These are phyloP conservation scores for Ceyx cyanopectus DNA, from an alignment of 2,113 vertebrate species.

Conservation along the genomic window DNA sequence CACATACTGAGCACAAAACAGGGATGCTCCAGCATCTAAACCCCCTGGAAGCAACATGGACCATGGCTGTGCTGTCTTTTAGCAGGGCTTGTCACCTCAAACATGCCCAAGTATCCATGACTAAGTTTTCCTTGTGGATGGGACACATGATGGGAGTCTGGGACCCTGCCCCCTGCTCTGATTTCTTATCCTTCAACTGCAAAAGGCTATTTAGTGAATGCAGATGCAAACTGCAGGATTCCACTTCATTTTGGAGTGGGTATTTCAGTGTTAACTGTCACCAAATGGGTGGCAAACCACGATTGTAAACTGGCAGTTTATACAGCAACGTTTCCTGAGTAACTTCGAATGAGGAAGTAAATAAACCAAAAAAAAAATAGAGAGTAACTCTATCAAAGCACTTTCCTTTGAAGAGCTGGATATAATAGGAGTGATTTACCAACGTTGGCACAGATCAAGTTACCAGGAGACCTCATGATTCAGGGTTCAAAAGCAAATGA, in stretches of 20 bases:
- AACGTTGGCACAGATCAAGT: not conserved
- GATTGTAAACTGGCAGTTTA: not conserved
- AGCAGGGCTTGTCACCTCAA: not conserved
- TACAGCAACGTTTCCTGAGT: not conserved
- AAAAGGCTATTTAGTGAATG: not conserved
- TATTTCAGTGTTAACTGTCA: not conserved
- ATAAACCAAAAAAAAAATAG: not conserved
- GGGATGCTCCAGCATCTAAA: not conserved
- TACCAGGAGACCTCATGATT: not conserved
- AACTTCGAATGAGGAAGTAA: not conserved
- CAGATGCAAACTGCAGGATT: not conserved
- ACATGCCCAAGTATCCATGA: not conserved
- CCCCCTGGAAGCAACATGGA: not conserved
- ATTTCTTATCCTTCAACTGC: not conserved
- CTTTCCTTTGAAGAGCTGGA: not conserved
- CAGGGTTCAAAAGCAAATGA: not conserved
- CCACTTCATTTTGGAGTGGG: not conserved
- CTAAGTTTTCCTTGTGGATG: not conserved
- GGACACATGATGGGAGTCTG: not conserved
- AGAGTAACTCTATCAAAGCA: not conserved
- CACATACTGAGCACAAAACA: not conserved
- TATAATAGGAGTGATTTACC: not conserved
- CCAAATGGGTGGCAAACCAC: not conserved
- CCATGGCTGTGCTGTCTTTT: not conserved
- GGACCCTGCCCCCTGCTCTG: not conserved